A percentile compares a stretch with the other conserved stretches of the same genome.
These are phyloP conservation scores for Heterohyrax brucei DNA, from an alignment of 2,797 vertebrate genomes.

Conservation along the genomic window DNA sequence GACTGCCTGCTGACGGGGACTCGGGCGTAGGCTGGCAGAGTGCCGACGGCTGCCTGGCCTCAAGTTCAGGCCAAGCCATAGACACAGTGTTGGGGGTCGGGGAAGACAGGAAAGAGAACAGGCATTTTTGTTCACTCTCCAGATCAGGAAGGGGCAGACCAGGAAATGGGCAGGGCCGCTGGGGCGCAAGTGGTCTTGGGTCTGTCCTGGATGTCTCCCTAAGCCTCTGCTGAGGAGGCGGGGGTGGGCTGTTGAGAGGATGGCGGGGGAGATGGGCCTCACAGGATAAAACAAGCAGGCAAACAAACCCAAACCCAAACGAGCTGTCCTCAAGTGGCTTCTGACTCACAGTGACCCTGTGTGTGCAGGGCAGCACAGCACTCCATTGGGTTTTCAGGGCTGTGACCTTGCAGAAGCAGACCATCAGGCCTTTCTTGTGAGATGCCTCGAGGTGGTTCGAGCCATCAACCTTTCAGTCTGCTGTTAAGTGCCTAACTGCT, in stretches of 20 bases:
- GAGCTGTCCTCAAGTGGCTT: no score
- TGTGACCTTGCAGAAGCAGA: no score
- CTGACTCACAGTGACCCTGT: no score
- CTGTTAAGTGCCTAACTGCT: no score
- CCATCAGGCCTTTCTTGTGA: no score
- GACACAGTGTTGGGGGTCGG: not conserved
- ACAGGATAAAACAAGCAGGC: no score
- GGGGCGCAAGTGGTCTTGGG: not conserved
- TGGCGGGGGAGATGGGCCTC: not conserved
- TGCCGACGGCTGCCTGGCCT: not conserved
- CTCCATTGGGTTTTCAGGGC: no score
- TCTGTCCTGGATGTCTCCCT: not conserved
- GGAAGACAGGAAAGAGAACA: not conserved
- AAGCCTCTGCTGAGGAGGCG: not conserved
- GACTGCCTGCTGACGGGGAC: not conserved
- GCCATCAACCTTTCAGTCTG: no score
- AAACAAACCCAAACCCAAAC: no score
- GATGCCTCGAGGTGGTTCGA: no score
- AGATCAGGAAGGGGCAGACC: not conserved
- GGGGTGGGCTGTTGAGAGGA: not conserved
- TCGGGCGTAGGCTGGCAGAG: not conserved
- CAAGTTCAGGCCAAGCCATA: not conserved
- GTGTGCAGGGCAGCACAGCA: no score
- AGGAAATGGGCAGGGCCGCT: not conserved
- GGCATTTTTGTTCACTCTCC: conserved; percentile 15